phyloP scores from a whole-genome alignment of 2,113 vertebrate genomes.

The Hippoglossus stenolepis region DNA sequence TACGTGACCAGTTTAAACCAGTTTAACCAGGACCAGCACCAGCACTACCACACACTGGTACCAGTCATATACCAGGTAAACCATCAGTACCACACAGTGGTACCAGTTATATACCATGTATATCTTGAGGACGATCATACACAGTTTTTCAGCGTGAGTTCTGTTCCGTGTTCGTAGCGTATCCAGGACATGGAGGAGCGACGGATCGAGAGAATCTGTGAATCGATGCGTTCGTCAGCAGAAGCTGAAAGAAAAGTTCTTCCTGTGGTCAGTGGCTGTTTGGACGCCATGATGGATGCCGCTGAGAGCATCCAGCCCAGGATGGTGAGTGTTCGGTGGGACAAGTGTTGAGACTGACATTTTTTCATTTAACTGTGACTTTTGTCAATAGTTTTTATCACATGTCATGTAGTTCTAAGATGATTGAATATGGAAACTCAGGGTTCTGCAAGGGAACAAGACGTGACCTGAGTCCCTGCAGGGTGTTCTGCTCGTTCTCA shows the following conservation, averaged over 20 bases:
- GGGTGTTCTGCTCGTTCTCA: too few relatives aligned
- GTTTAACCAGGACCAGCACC: slow-evolving; percentile 94
- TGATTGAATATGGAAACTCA: too few relatives aligned
- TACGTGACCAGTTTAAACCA: slow-evolving; percentile 90
- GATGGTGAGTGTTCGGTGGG: slow-evolving; percentile 79
- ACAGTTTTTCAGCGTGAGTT: background rate
- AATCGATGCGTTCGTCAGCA: slow-evolving; percentile 89
- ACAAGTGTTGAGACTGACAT: too few relatives aligned
- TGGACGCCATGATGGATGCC: slow-evolving; percentile 92
- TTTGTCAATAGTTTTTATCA: too few relatives aligned
- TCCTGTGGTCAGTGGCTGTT: slow-evolving; percentile 90
- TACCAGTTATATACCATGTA: background rate
- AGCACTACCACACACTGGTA: slow-evolving; percentile 93
- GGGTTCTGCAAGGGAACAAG: too few relatives aligned
- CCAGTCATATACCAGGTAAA: slow-evolving; percentile 93
- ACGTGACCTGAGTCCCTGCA: too few relatives aligned
- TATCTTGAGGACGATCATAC: background rate
- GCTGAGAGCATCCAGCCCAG: slow-evolving; percentile 89
- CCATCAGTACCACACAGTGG: background rate
- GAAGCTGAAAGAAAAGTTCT: slow-evolving; percentile 92
- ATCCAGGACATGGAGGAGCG: slow-evolving; percentile 97
- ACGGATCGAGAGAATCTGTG: slow-evolving; percentile 87
- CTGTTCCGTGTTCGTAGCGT: slow-evolving; percentile 79
- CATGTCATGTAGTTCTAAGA: too few relatives aligned
- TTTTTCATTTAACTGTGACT: too few relatives aligned